Evolutionary conservation across 2,113 vertebrate genomes (phyloP).

Genomic region (Corythaeola cristata): DNA sequence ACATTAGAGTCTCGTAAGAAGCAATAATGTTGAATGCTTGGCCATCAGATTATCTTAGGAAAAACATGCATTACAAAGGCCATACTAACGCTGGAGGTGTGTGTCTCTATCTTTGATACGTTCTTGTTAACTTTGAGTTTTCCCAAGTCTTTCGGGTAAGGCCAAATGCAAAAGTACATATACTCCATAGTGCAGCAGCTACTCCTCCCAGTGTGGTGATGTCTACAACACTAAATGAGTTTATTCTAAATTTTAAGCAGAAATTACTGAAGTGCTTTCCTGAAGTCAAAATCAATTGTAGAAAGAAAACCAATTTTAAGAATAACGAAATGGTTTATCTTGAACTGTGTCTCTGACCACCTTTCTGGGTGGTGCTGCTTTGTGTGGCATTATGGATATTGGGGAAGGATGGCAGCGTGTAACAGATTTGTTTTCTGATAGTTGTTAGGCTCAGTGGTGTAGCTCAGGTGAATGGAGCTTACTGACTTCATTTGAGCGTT

Average conservation of each 20-base stretch:
- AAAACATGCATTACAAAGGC: neutral
- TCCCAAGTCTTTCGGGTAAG: neutral
- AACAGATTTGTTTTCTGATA: neutral
- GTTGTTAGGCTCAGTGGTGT: neutral
- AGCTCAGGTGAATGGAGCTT: neutral
- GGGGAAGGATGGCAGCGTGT: neutral
- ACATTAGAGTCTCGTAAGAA: neutral
- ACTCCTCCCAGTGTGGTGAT: neutral
- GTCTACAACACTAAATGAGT: neutral
- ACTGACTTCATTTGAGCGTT: neutral
- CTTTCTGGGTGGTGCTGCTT: neutral
- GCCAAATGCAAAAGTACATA: neutral
- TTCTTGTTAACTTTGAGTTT: neutral
- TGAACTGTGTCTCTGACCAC: neutral
- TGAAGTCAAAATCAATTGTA: neutral
- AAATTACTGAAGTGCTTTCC: neutral
- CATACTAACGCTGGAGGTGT: neutral
- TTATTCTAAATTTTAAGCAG: neutral
- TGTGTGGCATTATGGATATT: rapidly evolving
- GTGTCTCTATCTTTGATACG: neutral
- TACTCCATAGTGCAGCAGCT: neutral
- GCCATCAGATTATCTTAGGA: neutral
- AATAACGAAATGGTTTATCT: neutral
- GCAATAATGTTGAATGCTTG: neutral
- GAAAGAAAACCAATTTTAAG: neutral